A percentile compares a stretch with the other conserved stretches of the same genome.
These are phyloP conservation scores for Drosophila auraria DNA, from an alignment of 1,140 invertebrate species.

Conservation along the genomic window DNA sequence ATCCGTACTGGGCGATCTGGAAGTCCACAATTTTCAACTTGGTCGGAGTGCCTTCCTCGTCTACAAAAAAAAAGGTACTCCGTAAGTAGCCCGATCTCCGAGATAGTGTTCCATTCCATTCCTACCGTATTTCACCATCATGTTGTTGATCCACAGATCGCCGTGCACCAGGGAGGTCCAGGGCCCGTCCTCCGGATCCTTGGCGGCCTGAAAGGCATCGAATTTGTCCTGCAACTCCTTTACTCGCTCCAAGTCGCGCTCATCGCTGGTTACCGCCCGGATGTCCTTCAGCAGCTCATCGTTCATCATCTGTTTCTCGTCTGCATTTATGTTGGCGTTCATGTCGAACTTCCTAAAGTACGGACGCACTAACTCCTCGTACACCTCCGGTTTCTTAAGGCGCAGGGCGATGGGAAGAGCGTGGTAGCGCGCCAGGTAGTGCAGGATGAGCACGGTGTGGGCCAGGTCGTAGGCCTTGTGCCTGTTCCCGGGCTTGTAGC, in stretches of 20 bases:
- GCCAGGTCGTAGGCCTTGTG: conserved; percentile 85
- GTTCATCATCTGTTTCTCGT: conserved; percentile 29
- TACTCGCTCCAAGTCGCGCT: conserved; percentile 36
- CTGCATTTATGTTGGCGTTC: conserved; percentile 49
- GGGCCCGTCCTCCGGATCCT: conserved; percentile 56
- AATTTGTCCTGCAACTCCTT: conserved; percentile 39
- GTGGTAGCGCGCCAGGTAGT: conserved; percentile 87
- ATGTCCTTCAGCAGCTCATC: conserved; percentile 50
- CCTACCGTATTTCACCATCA: conserved; percentile 86
- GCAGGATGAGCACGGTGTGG: conserved; percentile 85
- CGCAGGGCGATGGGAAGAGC: conserved; percentile 87
- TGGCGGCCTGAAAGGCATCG: conserved; percentile 38
- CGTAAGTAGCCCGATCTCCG: neutral
- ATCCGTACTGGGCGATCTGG: conserved; percentile 87
- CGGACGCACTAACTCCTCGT: conserved; percentile 85
- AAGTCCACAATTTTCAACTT: conserved; percentile 88
- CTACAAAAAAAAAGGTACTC: conserved; percentile 1
- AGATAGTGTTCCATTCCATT: too few relatives aligned
- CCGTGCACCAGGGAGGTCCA: conserved; percentile 87
- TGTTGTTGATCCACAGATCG: conserved; percentile 89
- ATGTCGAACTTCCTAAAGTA: conserved; percentile 78
- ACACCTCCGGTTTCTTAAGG: conserved; percentile 86
- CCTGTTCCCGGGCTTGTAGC: conserved; percentile 86
- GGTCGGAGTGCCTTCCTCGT: conserved; percentile 77
- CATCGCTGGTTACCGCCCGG: conserved; percentile 27